These are phyloP conservation scores for Panthera leo DNA, from an alignment of 2,113 vertebrate species.

Conservation along the genomic window DNA sequence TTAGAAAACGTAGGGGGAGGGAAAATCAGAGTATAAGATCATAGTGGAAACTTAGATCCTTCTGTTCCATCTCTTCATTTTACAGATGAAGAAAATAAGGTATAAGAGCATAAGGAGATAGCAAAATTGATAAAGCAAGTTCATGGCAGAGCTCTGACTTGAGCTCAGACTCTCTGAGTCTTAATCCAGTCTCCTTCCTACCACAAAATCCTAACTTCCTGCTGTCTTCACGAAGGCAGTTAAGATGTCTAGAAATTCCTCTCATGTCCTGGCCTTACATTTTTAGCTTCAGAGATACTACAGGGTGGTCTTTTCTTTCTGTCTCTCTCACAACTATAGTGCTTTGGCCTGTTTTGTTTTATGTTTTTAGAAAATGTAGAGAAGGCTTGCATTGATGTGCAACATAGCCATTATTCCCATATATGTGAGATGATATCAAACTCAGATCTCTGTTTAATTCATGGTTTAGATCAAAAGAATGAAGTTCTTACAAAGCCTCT, in stretches of 20 bases:
- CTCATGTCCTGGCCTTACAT: background rate
- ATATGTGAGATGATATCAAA: background rate
- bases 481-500: background rate
- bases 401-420: background rate
- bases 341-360: background rate
- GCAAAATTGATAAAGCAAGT: background rate
- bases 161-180: background rate
- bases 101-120: background rate
- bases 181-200: background rate
- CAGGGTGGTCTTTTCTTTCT: background rate
- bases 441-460: constrained; percentile 30
- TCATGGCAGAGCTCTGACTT: background rate
- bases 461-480: constrained; percentile 20
- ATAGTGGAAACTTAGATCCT: background rate
- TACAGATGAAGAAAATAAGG: background rate
- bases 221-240: background rate
- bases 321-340: background rate
- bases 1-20: background rate
- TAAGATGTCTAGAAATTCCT: background rate
- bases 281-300: background rate
- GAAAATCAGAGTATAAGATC: background rate
- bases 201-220: background rate
- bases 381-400: background rate
- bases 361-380: background rate
- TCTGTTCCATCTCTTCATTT: background rate